phyloP scores from a whole-genome alignment of 2,888 invertebrate species.

The Ornithoptera priamus region DNA sequence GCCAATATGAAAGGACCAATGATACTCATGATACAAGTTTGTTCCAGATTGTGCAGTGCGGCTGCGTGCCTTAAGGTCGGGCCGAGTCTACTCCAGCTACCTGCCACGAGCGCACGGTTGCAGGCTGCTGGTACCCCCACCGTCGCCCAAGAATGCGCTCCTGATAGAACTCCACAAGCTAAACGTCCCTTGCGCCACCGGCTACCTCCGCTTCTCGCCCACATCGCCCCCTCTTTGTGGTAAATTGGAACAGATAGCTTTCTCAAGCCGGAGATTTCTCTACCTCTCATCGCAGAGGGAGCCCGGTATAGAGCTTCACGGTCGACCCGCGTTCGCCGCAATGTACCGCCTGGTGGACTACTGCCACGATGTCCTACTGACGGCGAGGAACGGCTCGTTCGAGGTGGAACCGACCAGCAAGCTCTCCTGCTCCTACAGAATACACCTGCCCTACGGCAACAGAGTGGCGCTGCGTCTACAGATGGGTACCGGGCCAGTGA shows the following conservation, averaged over 20 bases:
- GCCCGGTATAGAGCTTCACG: slow-evolving; percentile 79
- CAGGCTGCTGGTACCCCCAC: slow-evolving; percentile 75
- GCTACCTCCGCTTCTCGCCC: slow-evolving; percentile 80
- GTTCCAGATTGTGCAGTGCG: slow-evolving; percentile 82
- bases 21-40: slow-evolving; percentile 35
- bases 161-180: slow-evolving; percentile 83
- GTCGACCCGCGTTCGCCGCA: slow-evolving; percentile 83
- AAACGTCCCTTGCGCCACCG: slow-evolving; percentile 84
- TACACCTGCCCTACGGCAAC: slow-evolving; percentile 86
- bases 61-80: slow-evolving; percentile 63
- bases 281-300: slow-evolving; percentile 77
- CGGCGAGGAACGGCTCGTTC: slow-evolving; percentile 83
- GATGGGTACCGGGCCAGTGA: slow-evolving; percentile 74
- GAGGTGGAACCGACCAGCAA: slow-evolving; percentile 81
- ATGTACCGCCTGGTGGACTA: slow-evolving; percentile 84
- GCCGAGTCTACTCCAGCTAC: slow-evolving; percentile 76
- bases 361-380: slow-evolving; percentile 85
- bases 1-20: not conserved
- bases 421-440: slow-evolving; percentile 83
- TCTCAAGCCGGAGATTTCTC: slow-evolving; percentile 77
- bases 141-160: slow-evolving; percentile 74
- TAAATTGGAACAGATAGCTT: slow-evolving; percentile 84
- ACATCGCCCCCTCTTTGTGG: slow-evolving; percentile 81
- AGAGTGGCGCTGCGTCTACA: slow-evolving; percentile 82
- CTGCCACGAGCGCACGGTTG: slow-evolving; percentile 77